Evolutionary conservation across 2,888 invertebrate genomes (phyloP).

Genomic region (Ophonus ardosiacus): DNA sequence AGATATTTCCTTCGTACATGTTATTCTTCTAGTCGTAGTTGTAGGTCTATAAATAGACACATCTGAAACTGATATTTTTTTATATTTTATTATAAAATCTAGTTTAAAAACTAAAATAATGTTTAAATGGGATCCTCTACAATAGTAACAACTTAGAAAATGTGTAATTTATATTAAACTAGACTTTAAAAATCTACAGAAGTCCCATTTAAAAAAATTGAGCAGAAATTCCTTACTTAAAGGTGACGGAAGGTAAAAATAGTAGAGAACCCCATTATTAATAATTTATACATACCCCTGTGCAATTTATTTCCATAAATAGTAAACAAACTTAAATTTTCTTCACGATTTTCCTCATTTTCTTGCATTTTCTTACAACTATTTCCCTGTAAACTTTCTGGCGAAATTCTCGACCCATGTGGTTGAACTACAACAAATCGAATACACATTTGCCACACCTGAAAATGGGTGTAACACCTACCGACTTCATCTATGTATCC

Average conservation of each 20-base stretch:
- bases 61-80: slow-evolving; percentile 33
- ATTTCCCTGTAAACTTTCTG: neutral
- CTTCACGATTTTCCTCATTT: neutral
- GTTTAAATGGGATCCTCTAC: too few relatives aligned
- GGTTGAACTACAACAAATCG: neutral
- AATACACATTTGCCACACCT: neutral
- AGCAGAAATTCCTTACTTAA: too few relatives aligned
- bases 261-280: too few relatives aligned
- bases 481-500: slow-evolving; percentile 34
- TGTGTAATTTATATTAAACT: too few relatives aligned
- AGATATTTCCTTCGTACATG: neutral
- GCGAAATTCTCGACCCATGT: neutral
- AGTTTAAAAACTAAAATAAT: too few relatives aligned
- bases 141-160: too few relatives aligned
- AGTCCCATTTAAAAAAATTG: too few relatives aligned
- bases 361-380: neutral
- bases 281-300: neutral
- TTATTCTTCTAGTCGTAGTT: neutral
- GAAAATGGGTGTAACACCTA: neutral
- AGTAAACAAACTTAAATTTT: slow-evolving; percentile 26
- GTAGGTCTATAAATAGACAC: slow-evolving; percentile 50
- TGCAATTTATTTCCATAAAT: slow-evolving; percentile 19
- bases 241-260: too few relatives aligned
- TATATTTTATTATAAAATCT: neutral
- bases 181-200: too few relatives aligned